Percentiles rank a stretch among this genome's conserved stretches.
Conservation (phyloP, 2,797 vertebrate genomes). For the Siniperca undulata region DNA sequence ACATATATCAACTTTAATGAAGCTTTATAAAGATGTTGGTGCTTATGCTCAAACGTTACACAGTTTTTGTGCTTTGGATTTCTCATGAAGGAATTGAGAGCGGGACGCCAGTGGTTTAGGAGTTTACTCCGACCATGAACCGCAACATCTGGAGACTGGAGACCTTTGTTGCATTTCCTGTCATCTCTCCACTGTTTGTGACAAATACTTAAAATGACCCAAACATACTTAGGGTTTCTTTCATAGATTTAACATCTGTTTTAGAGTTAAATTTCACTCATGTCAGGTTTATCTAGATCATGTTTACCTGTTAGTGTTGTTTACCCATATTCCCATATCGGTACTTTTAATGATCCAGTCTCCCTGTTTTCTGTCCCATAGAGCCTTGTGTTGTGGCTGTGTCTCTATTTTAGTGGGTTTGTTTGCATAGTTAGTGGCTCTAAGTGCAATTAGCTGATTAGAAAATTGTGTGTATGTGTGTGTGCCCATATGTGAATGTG, state of each 20-base stretch:
- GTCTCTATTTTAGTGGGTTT: constrained; percentile 81
- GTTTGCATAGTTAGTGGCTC: constrained; percentile 83
- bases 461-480: constrained; percentile 49
- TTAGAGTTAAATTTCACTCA: constrained; percentile 25
- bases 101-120: too few species aligned
- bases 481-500: constrained; percentile 14
- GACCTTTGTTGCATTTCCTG: not conserved
- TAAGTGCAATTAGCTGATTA: constrained; percentile 81
- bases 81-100: not conserved
- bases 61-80: constrained; percentile 8
- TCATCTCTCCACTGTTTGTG: not conserved
- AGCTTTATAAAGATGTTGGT: constrained; percentile 1
- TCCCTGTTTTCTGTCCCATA: constrained; percentile 70
- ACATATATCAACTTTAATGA: constrained; percentile 6
- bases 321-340: constrained; percentile 70
- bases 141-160: not conserved
- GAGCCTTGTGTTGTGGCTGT: constrained; percentile 73
- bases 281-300: constrained; percentile 56
- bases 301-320: constrained; percentile 79
- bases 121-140: not conserved
- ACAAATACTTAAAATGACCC: not conserved
- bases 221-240: constrained; percentile 17
- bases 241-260: constrained; percentile 16
- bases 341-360: constrained; percentile 78
- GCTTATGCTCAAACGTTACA: not conserved